These are phyloP conservation scores for Halocynthia aurantium DNA, from an alignment of 23 tunicate genomes.

Conservation along the genomic window DNA sequence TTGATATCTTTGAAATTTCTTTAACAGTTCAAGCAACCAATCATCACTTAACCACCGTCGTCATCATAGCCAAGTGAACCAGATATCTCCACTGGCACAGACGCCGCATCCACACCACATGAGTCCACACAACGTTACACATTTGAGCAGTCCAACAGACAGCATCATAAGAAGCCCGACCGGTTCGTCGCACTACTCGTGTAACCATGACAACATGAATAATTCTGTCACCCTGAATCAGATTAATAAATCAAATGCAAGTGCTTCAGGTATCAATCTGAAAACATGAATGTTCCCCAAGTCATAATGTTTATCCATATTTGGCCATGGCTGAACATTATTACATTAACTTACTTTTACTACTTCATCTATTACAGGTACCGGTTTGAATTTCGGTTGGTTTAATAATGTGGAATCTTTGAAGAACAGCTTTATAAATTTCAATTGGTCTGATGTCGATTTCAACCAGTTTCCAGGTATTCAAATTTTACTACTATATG, in stretches of 20 bases:
- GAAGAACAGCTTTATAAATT: conserved; percentile 62
- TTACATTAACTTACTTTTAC: not conserved
- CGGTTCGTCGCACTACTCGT: conserved; percentile 1
- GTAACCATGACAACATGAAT: conserved; percentile 22
- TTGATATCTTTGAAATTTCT: not conserved
- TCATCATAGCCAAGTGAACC: conserved; percentile 22
- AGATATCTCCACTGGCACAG: conserved; percentile 14
- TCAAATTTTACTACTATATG: not conserved
- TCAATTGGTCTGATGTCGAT: conserved; percentile 87
- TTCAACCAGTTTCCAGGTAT: conserved; percentile 80
- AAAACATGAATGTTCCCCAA: not conserved
- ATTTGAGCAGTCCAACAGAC: conserved; percentile 6
- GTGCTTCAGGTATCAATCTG: conserved; percentile 52
- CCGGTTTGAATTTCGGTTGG: conserved; percentile 60
- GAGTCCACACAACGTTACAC: conserved; percentile 1
- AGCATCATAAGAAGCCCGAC: conserved; percentile 15
- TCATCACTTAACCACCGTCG: conserved; percentile 25
- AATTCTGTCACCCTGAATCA: conserved; percentile 76
- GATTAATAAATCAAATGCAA: conserved; percentile 69
- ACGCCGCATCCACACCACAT: conserved; percentile 9
- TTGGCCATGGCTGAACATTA: no score
- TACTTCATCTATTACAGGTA: not conserved
- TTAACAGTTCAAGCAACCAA: conserved; percentile 1
- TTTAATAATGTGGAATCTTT: conserved; percentile 60
- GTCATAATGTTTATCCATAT: not conserved